Evolutionary conservation across 1,140 invertebrate genomes (phyloP).

Genomic region (Vanessa atalanta): DNA sequence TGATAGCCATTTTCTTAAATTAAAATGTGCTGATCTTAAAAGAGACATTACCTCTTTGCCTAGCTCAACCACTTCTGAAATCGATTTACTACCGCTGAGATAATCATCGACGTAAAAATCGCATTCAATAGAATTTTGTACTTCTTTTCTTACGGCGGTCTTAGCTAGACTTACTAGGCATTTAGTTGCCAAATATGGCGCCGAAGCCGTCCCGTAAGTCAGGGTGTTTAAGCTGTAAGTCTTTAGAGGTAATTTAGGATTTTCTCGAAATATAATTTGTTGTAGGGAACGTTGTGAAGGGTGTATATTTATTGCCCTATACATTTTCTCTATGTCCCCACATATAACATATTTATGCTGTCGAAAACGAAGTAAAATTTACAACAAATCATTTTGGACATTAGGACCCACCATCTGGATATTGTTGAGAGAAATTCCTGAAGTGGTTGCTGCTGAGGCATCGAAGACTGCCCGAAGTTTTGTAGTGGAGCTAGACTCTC

Average conservation of each 20-base stretch:
- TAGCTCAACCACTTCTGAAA: not conserved
- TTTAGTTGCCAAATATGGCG: constrained; percentile 5
- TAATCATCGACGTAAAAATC: constrained; percentile 8
- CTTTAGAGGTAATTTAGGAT: constrained; percentile 18
- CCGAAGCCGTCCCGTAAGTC: constrained; percentile 7
- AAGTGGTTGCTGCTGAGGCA: not conserved
- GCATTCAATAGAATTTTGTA: constrained; percentile 2
- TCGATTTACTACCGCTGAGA: not conserved
- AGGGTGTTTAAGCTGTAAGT: constrained; percentile 6
- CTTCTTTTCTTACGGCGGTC: not conserved
- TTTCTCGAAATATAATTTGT: constrained; percentile 38
- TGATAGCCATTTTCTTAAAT: constrained; percentile 20
- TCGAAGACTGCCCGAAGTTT: constrained; percentile 24
- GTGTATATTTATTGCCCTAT: no score
- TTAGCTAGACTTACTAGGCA: constrained; percentile 1
- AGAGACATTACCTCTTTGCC: not conserved
- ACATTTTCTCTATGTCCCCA: constrained; percentile 28
- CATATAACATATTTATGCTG: constrained; percentile 36
- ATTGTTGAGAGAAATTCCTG: constrained; percentile 24
- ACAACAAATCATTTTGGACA: constrained; percentile 38
- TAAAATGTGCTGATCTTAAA: no score
- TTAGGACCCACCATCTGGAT: no score
- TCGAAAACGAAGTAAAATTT: constrained; percentile 42
- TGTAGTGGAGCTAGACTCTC: constrained; percentile 12
- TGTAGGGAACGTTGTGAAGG: constrained; percentile 39